These are phyloP conservation scores for Lagenorhynchus albirostris DNA, from an alignment of 2,113 vertebrate species.

Conservation along the genomic window DNA sequence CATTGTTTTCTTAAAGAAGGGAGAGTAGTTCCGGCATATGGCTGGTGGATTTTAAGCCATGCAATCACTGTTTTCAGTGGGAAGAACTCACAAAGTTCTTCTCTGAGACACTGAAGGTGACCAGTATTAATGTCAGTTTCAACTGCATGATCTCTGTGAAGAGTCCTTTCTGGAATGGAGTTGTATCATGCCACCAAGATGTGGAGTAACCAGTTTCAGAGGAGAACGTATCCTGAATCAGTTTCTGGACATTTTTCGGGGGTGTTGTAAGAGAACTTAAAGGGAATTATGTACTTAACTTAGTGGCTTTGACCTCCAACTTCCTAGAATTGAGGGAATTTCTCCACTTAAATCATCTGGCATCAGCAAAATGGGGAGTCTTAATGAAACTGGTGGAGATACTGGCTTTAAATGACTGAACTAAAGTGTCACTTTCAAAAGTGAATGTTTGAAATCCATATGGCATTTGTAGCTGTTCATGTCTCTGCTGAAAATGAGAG, in stretches of 20 bases:
- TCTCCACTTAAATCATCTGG: background rate
- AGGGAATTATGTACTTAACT: background rate
- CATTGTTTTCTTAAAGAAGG: background rate
- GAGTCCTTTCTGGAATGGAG: background rate
- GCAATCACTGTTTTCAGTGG: background rate
- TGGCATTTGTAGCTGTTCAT: background rate
- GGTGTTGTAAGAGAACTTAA: background rate
- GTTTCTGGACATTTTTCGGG: background rate
- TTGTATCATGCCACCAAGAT: background rate
- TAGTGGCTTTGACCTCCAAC: background rate
- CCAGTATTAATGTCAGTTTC: background rate
- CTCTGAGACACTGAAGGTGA: background rate
- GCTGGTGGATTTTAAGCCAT: background rate
- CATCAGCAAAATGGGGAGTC: too few relatives aligned
- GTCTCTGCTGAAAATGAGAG: background rate
- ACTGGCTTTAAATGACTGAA: background rate
- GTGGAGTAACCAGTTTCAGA: background rate
- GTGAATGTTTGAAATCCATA: background rate
- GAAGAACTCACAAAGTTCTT: background rate
- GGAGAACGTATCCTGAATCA: background rate
- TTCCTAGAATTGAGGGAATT: background rate
- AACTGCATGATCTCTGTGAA: background rate
- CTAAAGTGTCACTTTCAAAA: constrained; percentile 28
- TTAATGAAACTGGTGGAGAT: background rate
- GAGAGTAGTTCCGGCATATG: background rate